A percentile compares a stretch with the other conserved stretches of the same genome.
Conservation (phyloP, 2,113 vertebrate genomes). For the Todiramphus chloris region DNA sequence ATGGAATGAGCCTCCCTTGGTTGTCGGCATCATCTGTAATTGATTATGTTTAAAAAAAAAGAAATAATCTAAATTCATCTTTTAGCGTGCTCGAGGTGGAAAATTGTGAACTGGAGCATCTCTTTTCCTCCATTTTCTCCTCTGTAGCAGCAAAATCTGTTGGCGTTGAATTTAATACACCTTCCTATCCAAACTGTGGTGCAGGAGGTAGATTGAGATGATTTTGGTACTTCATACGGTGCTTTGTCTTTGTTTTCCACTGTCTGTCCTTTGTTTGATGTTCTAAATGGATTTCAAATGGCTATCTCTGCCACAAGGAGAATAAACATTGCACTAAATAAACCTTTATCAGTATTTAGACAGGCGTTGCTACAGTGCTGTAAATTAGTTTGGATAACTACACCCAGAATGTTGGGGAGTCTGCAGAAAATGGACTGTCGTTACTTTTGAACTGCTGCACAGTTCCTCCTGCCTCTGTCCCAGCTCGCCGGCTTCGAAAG, state of each 20-base stretch:
- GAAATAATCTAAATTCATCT: not conserved
- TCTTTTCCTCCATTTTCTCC: not conserved
- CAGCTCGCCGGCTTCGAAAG: not conserved
- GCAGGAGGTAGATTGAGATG: not conserved
- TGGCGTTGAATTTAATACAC: not conserved
- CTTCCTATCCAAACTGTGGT: not conserved
- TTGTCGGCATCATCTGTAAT: not conserved
- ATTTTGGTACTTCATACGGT: not conserved
- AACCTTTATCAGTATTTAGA: not conserved
- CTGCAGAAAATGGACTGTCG: accelerated
- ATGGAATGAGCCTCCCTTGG: not conserved
- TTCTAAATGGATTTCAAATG: not conserved
- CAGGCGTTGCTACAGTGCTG: not conserved
- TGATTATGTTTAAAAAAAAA: not conserved
- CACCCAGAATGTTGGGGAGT: accelerated
- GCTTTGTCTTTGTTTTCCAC: not conserved
- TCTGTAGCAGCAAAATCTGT: not conserved
- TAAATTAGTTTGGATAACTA: accelerated
- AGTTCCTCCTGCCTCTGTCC: not conserved
- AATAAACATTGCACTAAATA: not conserved
- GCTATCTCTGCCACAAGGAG: not conserved
- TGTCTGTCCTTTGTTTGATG: slow-evolving; percentile 13
- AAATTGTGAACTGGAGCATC: not conserved
- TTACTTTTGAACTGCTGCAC: accelerated
- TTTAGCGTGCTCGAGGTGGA: not conserved